Evolutionary conservation across 2,888 invertebrate genomes (phyloP).

Genomic region (Dicyrtoma fusca): DNA sequence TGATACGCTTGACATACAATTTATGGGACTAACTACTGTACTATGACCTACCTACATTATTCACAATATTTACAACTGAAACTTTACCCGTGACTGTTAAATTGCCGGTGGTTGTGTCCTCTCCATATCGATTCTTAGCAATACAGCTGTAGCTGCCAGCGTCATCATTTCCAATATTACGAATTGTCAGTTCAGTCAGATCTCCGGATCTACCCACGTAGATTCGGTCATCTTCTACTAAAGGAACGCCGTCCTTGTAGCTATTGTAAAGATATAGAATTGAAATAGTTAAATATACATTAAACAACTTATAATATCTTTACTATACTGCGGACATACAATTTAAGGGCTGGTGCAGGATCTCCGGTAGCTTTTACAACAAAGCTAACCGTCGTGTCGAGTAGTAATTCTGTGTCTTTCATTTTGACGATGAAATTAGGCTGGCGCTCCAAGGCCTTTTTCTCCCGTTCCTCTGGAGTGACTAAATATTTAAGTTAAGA

Average conservation of each 20-base stretch:
- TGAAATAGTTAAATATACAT: background rate
- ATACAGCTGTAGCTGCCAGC: slow-evolving; percentile 83
- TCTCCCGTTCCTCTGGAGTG: slow-evolving; percentile 72
- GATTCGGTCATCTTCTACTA: slow-evolving; percentile 70
- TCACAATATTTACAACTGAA: background rate
- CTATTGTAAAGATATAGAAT: slow-evolving; percentile 61
- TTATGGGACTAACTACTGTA: too few relatives aligned
- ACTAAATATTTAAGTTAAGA: slow-evolving; percentile 62
- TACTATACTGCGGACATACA: slow-evolving; percentile 69
- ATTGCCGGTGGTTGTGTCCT: slow-evolving; percentile 62
- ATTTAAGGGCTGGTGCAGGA: slow-evolving; percentile 85
- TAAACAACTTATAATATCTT: slow-evolving; percentile 2
- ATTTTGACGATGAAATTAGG: slow-evolving; percentile 84
- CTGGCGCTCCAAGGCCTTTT: slow-evolving; percentile 71
- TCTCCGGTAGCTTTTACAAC: slow-evolving; percentile 86
- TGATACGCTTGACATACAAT: background rate
- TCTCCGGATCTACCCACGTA: slow-evolving; percentile 66
- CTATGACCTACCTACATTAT: background rate
- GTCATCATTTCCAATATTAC: slow-evolving; percentile 76
- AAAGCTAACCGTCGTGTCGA: slow-evolving; percentile 83
- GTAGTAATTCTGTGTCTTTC: slow-evolving; percentile 83
- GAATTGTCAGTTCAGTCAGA: slow-evolving; percentile 79
- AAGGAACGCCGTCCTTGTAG: slow-evolving; percentile 78
- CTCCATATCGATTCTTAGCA: slow-evolving; percentile 80
- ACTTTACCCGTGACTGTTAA: slow-evolving; percentile 73